A percentile compares a stretch with the other conserved stretches of the same genome.
phyloP scores from a whole-genome alignment of 64 coral and sea anemone species.

The Anthopleura sola region DNA sequence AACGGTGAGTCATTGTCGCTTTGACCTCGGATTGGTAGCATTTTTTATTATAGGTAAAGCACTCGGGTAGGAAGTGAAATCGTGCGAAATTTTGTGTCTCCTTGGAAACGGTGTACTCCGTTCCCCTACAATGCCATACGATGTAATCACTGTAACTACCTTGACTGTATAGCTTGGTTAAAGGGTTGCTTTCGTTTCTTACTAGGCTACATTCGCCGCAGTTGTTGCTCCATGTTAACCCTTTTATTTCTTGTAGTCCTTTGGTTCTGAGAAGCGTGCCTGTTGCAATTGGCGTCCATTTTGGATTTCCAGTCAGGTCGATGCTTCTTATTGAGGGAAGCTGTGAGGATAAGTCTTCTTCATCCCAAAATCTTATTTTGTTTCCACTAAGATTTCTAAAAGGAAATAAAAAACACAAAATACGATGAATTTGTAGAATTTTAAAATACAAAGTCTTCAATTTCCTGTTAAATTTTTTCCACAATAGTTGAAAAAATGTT shows the following conservation, averaged over 20 bases:
- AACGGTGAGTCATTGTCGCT: slow-evolving; percentile 24
- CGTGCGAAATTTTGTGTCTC: slow-evolving; percentile 29
- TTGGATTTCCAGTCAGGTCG: not conserved
- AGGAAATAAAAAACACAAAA: not conserved
- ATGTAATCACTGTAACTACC: slow-evolving; percentile 31
- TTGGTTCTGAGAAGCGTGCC: not conserved
- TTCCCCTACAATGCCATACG: slow-evolving; percentile 31
- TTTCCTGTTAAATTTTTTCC: too few species aligned
- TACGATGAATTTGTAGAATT: too few species aligned
- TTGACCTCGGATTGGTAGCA: slow-evolving; percentile 38
- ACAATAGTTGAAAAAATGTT: too few species aligned
- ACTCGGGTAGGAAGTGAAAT: slow-evolving; percentile 12
- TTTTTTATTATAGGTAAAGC: not conserved
- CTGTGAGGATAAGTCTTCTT: slow-evolving; percentile 8
- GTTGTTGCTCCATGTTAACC: slow-evolving; percentile 20
- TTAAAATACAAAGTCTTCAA: too few species aligned
- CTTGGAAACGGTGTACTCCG: slow-evolving; percentile 5
- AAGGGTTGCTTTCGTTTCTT: slow-evolving; percentile 16
- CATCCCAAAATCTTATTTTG: slow-evolving; percentile 38
- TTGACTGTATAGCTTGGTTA: not conserved
- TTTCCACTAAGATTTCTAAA: slow-evolving; percentile 27
- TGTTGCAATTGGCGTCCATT: slow-evolving; percentile 12
- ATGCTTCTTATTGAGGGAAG: slow-evolving; percentile 22
- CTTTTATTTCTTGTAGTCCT: slow-evolving; percentile 31
- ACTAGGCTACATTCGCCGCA: slow-evolving; percentile 31